These are phyloP conservation scores for Melanaphis sacchari DNA, from an alignment of 1,140 invertebrate species.

Conservation along the genomic window DNA sequence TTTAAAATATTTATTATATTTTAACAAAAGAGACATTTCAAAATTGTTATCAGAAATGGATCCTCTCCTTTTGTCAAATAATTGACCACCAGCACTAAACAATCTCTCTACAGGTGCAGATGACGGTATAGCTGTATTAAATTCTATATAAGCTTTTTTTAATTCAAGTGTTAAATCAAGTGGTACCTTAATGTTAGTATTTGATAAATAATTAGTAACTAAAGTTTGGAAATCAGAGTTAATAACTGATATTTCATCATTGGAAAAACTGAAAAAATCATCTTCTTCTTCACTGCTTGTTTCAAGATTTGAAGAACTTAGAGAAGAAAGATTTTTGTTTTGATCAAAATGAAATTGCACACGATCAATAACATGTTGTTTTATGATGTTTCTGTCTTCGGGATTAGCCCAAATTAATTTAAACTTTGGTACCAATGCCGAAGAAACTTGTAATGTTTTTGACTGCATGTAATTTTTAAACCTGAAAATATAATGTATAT, in stretches of 20 bases:
- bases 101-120: background rate
- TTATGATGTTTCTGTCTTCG: background rate
- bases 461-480: conserved; percentile 29
- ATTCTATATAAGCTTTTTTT: conserved; percentile 16
- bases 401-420: conserved; percentile 26
- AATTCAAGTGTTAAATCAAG: background rate
- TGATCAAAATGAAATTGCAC: background rate
- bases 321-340: background rate
- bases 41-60: conserved; percentile 7
- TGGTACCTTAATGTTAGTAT: conserved; percentile 15
- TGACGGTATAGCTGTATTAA: conserved; percentile 26
- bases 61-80: conserved; percentile 12
- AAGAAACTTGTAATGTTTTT: conserved; percentile 26
- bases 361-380: background rate
- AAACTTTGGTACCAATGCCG: conserved; percentile 23
- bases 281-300: background rate
- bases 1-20: conserved; percentile 26
- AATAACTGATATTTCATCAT: background rate
- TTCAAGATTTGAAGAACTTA: background rate
- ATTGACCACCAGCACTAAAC: conserved; percentile 37
- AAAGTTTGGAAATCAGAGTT: conserved; percentile 33
- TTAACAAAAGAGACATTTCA: conserved; percentile 14
- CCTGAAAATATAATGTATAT: conserved; percentile 16
- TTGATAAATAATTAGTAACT: conserved; percentile 32
- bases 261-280: conserved; percentile 11